A percentile compares a stretch with the other conserved stretches of the same genome.
These are phyloP conservation scores for Archilochus colubris DNA, from an alignment of 2,113 vertebrate genomes.

Conservation along the genomic window DNA sequence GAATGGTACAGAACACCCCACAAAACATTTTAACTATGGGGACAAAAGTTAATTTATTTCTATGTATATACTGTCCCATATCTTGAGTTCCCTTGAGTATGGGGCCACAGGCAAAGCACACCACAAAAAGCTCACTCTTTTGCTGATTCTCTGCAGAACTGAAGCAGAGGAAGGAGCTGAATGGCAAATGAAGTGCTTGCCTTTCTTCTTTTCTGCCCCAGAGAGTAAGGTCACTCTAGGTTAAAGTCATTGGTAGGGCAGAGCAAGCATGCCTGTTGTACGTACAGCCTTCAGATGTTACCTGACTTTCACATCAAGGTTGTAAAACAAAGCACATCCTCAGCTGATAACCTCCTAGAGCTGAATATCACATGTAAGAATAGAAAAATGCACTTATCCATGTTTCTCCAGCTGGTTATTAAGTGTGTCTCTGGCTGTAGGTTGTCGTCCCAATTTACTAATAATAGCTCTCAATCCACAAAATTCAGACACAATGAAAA, in stretches of 20 bases:
- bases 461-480: background rate
- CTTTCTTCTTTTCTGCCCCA: background rate
- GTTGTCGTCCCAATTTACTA: background rate
- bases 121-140: background rate
- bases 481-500: background rate
- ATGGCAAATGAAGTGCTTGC: background rate
- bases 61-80: background rate
- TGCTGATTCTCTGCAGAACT: background rate
- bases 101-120: background rate
- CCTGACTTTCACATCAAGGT: background rate
- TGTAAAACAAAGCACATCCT: background rate
- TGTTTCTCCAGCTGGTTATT: background rate
- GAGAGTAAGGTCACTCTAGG: background rate
- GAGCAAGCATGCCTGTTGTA: background rate
- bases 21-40: background rate
- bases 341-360: background rate
- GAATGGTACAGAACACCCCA: background rate
- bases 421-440: background rate
- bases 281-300: background rate
- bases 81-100: background rate
- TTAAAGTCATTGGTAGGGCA: conserved; percentile 23
- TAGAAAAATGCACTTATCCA: background rate
- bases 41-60: background rate
- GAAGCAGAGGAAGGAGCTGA: background rate
- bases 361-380: background rate